A percentile compares a stretch with the other conserved stretches of the same genome.
Evolutionary conservation across 2,888 invertebrate genomes (phyloP).

Genomic region (Neuroscelio doddi): DNA sequence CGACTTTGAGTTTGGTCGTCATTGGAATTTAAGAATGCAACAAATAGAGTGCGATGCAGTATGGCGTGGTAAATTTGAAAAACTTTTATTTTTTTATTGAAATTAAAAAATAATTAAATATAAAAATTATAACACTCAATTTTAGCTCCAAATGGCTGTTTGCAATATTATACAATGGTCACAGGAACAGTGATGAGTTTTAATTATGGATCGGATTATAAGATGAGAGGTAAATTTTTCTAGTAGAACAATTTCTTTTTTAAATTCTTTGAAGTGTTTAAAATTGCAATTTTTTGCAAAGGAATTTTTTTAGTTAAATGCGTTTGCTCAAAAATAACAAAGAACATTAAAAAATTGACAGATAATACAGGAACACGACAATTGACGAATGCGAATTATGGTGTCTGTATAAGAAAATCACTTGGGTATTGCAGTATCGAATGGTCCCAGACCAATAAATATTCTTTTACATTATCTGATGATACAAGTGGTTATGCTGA

Average conservation of each 20-base stretch:
- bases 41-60: constrained; percentile 84
- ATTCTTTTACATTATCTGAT: constrained; percentile 82
- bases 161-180: constrained; percentile 80
- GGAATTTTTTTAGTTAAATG: too few species aligned
- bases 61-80: constrained; percentile 74
- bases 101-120: constrained; percentile 7
- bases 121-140: constrained; percentile 13
- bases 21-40: constrained; percentile 83
- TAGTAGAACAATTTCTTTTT: too few species aligned
- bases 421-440: constrained; percentile 82
- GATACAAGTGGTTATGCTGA: constrained; percentile 79
- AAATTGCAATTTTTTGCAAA: too few species aligned
- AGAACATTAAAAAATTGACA: background rate
- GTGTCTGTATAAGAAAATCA: constrained; percentile 83
- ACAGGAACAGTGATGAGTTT: constrained; percentile 82
- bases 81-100: constrained; percentile 1
- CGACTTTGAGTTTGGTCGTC: constrained; percentile 75
- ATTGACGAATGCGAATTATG: constrained; percentile 82
- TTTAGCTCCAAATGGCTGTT: constrained; percentile 84
- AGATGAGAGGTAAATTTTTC: constrained; percentile 72
- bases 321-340: too few species aligned
- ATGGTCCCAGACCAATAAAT: constrained; percentile 76
- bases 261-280: too few species aligned
- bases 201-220: constrained; percentile 81
- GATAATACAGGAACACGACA: constrained; percentile 75